These are phyloP conservation scores for Aspidiotus destructor DNA, from an alignment of 2,888 invertebrate species.

Conservation along the genomic window DNA sequence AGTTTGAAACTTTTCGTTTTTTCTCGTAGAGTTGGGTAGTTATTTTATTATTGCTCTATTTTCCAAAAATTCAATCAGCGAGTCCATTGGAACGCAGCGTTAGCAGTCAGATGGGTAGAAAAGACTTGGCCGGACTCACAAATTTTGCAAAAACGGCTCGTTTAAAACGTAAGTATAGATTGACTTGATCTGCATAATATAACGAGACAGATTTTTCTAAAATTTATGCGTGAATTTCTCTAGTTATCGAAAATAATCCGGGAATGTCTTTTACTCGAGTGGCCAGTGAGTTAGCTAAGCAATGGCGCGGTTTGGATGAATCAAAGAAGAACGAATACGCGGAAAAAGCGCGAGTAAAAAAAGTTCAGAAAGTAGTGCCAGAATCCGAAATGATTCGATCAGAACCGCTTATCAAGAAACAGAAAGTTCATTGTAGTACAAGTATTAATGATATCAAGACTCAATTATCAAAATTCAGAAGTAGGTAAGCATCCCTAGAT, in stretches of 20 bases:
- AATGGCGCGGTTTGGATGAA: conserved; percentile 42
- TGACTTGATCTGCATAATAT: conserved; percentile 13
- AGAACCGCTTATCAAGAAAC: background rate
- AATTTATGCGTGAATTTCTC: conserved; percentile 22
- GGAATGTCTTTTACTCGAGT: conserved; percentile 41
- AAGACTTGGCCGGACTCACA: conserved; percentile 40
- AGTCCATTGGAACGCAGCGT: conserved; percentile 37
- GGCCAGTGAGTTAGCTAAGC: conserved; percentile 41
- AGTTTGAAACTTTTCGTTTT: background rate
- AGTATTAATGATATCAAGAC: background rate
- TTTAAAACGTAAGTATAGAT: conserved; percentile 40
- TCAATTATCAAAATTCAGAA: background rate
- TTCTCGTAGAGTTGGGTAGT: background rate
- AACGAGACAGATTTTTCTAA: too few relatives aligned
- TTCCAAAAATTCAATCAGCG: background rate
- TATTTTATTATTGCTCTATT: background rate
- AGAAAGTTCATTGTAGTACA: background rate
- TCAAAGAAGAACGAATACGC: conserved; percentile 43
- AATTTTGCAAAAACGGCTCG: conserved; percentile 42
- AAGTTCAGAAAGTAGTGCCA: conserved; percentile 20
- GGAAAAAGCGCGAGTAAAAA: conserved; percentile 37
- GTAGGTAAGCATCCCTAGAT: background rate
- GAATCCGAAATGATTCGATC: background rate
- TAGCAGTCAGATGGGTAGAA: conserved; percentile 40
- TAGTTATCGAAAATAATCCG: conserved; percentile 37